Evolutionary conservation across 2,888 invertebrate species (phyloP).

Genomic region (Anticlea derivata): DNA sequence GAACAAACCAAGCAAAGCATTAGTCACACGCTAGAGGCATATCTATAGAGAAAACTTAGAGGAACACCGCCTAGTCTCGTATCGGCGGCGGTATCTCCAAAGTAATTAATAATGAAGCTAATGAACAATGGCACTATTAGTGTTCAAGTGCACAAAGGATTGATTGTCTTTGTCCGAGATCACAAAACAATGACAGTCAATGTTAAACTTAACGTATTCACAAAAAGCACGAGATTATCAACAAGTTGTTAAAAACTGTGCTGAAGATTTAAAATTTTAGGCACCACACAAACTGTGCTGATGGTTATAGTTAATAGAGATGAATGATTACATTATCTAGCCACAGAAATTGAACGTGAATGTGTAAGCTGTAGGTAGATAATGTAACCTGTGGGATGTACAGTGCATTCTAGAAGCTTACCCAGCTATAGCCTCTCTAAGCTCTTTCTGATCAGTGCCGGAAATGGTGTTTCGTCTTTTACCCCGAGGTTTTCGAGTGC

Average conservation of each 20-base stretch:
- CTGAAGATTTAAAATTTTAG: slow-evolving; percentile 66
- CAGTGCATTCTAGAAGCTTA: slow-evolving; percentile 85
- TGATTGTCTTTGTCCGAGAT: slow-evolving; percentile 65
- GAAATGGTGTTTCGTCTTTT: slow-evolving; percentile 95
- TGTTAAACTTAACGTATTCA: slow-evolving; percentile 75
- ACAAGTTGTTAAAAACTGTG: slow-evolving; percentile 75
- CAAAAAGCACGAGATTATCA: slow-evolving; percentile 77
- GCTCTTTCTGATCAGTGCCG: slow-evolving; percentile 95
- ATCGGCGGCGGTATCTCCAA: slow-evolving; percentile 69
- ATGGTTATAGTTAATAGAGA: slow-evolving; percentile 69
- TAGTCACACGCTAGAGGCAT: slow-evolving; percentile 83
- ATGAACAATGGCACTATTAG: slow-evolving; percentile 81
- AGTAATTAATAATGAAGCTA: slow-evolving; percentile 79
- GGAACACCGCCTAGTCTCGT: slow-evolving; percentile 74
- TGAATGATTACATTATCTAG: slow-evolving; percentile 72
- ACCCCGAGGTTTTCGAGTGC: slow-evolving; percentile 90
- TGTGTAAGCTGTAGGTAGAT: slow-evolving; percentile 38
- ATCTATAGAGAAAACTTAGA: slow-evolving; percentile 67
- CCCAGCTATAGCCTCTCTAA: slow-evolving; percentile 93
- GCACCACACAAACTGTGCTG: slow-evolving; percentile 78
- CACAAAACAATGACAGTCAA: slow-evolving; percentile 73
- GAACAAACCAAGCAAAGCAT: slow-evolving; percentile 84
- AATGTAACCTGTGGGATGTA: slow-evolving; percentile 61
- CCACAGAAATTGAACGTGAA: slow-evolving; percentile 33
- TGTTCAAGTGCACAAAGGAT: slow-evolving; percentile 76